Conservation (phyloP, 2,888 invertebrate species). For the Allolobophora icterica region DNA sequence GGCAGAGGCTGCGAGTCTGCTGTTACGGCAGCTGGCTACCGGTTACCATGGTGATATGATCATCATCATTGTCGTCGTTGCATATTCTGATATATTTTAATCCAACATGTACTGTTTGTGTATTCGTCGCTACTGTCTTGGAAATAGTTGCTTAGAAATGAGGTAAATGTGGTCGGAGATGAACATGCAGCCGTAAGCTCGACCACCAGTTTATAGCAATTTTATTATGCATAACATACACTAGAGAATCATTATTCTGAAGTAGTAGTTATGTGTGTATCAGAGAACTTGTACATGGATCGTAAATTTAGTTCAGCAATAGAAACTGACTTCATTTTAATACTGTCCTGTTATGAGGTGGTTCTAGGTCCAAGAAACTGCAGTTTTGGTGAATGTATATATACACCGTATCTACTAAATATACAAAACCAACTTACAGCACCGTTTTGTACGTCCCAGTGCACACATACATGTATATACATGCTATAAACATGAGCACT, state of each 20-base stretch:
- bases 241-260: background rate
- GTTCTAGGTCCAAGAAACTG: too few species aligned
- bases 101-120: background rate
- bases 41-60: constrained; percentile 17
- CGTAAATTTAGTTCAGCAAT: too few species aligned
- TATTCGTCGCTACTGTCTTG: background rate
- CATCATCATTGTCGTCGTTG: constrained; percentile 7
- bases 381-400: background rate
- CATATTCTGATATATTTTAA: constrained; percentile 11
- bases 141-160: background rate
- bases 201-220: background rate
- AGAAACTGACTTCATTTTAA: too few species aligned
- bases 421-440: background rate
- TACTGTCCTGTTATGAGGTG: too few species aligned
- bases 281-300: too few species aligned
- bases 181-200: background rate
- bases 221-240: background rate
- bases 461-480: too few species aligned
- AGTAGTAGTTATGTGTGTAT: too few species aligned
- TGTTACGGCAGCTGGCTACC: background rate
- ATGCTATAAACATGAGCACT: too few species aligned
- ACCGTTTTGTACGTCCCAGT: background rate
- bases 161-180: background rate
- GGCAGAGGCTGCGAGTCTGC: background rate
- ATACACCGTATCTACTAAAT: background rate